Percentiles rank a stretch among this genome's conserved stretches.
Evolutionary conservation across 2,113 vertebrate species (phyloP).

Genomic region (Alectura lathami): DNA sequence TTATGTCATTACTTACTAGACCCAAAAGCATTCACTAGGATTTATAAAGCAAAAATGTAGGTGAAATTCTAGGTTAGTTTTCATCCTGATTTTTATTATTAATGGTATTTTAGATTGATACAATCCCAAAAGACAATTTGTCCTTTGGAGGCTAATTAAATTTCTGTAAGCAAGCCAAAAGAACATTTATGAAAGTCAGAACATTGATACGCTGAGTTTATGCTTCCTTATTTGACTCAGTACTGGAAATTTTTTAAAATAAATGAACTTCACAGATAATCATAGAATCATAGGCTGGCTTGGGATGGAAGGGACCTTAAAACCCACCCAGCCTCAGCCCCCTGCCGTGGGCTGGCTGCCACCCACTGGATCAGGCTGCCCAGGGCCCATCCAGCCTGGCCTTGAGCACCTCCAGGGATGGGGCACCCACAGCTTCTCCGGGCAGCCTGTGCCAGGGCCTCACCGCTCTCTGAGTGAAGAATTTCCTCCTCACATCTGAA

Average conservation of each 20-base stretch:
- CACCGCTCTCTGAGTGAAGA: too few relatives aligned
- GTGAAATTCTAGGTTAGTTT: constrained; percentile 43
- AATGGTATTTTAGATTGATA: constrained; percentile 55
- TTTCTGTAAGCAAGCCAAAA: constrained; percentile 72
- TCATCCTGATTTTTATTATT: constrained; percentile 36
- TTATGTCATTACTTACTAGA: not conserved
- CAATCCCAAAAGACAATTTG: constrained; percentile 75
- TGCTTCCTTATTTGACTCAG: constrained; percentile 34
- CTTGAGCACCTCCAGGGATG: too few relatives aligned
- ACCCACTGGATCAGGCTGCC: too few relatives aligned
- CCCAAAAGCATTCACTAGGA: not conserved
- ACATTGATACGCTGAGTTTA: constrained; percentile 40
- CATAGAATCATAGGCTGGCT: too few relatives aligned
- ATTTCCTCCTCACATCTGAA: too few relatives aligned
- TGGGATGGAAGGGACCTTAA: too few relatives aligned
- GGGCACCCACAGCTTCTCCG: too few relatives aligned
- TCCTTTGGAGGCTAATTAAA: constrained; percentile 76
- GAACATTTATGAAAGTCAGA: constrained; percentile 67
- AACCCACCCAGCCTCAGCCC: too few relatives aligned
- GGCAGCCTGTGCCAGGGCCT: too few relatives aligned
- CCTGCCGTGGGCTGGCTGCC: too few relatives aligned
- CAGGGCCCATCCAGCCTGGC: too few relatives aligned
- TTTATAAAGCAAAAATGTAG: constrained; percentile 14
- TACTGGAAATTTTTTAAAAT: not conserved
- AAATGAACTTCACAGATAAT: constrained; percentile 7